A percentile compares a stretch with the other conserved stretches of the same genome.
phyloP scores from a whole-genome alignment of 2,113 vertebrate species.

The Pseudonaja textilis region DNA sequence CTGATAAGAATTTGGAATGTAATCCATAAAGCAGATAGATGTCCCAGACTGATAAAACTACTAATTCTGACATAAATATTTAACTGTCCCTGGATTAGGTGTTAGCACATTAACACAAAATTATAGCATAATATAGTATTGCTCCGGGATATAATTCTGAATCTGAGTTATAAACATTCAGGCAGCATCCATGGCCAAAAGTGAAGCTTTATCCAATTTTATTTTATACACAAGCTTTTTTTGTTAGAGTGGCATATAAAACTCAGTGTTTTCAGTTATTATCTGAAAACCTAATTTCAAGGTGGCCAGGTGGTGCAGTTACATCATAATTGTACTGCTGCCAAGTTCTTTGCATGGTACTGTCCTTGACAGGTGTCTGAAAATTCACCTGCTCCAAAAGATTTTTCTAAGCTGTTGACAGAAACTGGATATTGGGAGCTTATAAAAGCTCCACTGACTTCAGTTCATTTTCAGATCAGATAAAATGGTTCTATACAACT shows the following conservation, averaged over 20 bases:
- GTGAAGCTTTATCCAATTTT: not conserved
- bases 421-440: not conserved
- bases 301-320: not conserved
- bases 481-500: not conserved
- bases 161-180: not conserved
- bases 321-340: not conserved
- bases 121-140: not conserved
- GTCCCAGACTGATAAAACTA: not conserved
- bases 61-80: not conserved
- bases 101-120: not conserved
- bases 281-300: not conserved
- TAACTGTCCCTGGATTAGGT: not conserved
- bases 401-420: not conserved
- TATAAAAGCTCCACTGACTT: not conserved
- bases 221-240: not conserved
- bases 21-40: not conserved
- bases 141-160: not conserved
- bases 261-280: not conserved
- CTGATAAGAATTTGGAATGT: not conserved
- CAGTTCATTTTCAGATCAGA: not conserved
- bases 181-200: not conserved
- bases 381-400: not conserved
- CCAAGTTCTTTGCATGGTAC: not conserved
- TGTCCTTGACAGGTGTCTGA: not conserved
- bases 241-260: not conserved